Evolutionary conservation across 2,797 vertebrate species (phyloP).

Genomic region (Hoplostethus atlanticus): DNA sequence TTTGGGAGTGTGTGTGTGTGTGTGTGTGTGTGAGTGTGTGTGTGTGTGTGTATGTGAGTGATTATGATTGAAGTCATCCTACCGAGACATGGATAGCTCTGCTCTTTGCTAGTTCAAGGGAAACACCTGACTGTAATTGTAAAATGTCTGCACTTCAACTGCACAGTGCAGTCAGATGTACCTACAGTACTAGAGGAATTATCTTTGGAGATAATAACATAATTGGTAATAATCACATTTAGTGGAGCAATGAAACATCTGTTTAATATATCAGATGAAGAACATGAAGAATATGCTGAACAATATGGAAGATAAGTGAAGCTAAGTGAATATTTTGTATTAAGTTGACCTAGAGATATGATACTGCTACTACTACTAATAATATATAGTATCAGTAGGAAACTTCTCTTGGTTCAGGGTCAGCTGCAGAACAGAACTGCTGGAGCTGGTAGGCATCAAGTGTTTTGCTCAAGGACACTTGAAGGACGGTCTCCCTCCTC

Average conservation of each 20-base stretch:
- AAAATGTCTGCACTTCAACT: constrained; percentile 30
- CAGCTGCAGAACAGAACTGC: too few species aligned
- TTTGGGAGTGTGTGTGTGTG: constrained; percentile 46
- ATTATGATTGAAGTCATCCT: constrained; percentile 64
- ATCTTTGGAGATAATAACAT: constrained; percentile 17
- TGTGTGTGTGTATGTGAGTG: constrained; percentile 42
- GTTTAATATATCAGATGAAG: constrained; percentile 12
- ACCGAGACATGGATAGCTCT: constrained; percentile 52
- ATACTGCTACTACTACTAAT: not conserved
- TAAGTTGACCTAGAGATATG: constrained; percentile 3
- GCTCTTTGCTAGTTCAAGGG: constrained; percentile 60
- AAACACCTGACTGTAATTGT: constrained; percentile 68
- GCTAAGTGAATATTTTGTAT: constrained; percentile 18
- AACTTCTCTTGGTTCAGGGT: not conserved
- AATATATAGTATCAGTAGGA: too few species aligned
- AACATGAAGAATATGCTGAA: not conserved
- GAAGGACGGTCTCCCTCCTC: not conserved
- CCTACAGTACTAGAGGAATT: constrained; percentile 18
- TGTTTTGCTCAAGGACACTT: too few species aligned
- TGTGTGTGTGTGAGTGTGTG: constrained; percentile 31
- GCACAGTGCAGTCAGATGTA: constrained; percentile 37
- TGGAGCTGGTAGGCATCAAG: too few species aligned
- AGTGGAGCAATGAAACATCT: constrained; percentile 9
- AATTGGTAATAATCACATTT: constrained; percentile 12
- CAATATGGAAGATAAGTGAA: constrained; percentile 24